phyloP scores from a whole-genome alignment of 1,140 invertebrate genomes.

The Elymnias hypermnestra region DNA sequence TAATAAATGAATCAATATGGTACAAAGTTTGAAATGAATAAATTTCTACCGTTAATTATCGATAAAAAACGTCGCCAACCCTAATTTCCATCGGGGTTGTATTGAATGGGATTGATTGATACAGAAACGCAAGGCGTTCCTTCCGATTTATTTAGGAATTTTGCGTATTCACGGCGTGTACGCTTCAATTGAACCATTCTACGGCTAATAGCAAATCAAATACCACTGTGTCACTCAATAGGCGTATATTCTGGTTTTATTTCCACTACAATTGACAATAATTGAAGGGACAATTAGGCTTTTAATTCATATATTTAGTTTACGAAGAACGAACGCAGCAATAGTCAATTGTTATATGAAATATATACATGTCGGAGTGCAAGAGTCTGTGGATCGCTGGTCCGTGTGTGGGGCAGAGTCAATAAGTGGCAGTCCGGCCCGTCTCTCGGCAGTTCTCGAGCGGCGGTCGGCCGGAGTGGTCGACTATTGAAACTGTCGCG shows the following conservation, averaged over 20 bases:
- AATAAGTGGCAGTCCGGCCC: too few relatives aligned
- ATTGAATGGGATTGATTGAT: constrained; percentile 60
- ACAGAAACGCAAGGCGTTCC: constrained; percentile 47
- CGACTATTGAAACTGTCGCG: too few relatives aligned
- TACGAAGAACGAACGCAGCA: background rate
- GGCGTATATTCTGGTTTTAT: background rate
- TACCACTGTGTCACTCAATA: constrained; percentile 17
- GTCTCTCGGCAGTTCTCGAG: too few relatives aligned
- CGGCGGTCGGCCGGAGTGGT: too few relatives aligned
- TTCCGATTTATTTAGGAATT: constrained; percentile 58
- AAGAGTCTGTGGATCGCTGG: too few relatives aligned
- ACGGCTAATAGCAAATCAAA: constrained; percentile 32
- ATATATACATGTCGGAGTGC: too few relatives aligned
- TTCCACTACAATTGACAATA: constrained; percentile 5
- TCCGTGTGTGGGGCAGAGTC: too few relatives aligned
- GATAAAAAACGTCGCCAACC: constrained; percentile 20
- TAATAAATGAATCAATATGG: too few relatives aligned
- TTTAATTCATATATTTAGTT: background rate
- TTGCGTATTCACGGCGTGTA: constrained; percentile 52
- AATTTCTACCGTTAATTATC: too few relatives aligned
- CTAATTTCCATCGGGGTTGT: constrained; percentile 28
- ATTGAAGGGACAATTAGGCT: constrained; percentile 1
- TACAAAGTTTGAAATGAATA: too few relatives aligned
- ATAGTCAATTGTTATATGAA: too few relatives aligned
- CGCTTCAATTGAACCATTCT: constrained; percentile 40